Evolutionary conservation across 1,140 invertebrate genomes (phyloP).

Genomic region (Drosophila chauvacae): DNA sequence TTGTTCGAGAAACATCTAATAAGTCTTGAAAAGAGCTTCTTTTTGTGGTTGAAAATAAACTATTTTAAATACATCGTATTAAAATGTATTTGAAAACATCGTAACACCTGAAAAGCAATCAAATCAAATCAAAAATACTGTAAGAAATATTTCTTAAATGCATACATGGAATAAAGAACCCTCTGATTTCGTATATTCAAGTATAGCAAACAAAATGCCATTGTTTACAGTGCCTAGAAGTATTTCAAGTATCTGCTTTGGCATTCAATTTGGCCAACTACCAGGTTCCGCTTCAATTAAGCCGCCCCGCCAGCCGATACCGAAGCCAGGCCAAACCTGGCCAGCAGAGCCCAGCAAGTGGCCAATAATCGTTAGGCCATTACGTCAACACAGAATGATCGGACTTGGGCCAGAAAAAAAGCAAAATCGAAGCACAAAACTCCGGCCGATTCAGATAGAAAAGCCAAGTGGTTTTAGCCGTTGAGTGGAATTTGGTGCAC

Average conservation of each 20-base stretch:
- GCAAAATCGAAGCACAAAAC: conserved; percentile 33
- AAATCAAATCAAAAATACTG: neutral
- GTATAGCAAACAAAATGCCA: neutral
- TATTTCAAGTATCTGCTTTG: conserved; percentile 46
- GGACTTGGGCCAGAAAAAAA: conserved; percentile 45
- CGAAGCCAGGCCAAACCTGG: conserved; percentile 1
- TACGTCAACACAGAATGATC: conserved; percentile 77
- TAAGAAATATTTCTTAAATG: neutral
- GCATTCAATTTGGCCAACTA: conserved; percentile 42
- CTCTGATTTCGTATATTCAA: neutral
- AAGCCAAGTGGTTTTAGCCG: conserved; percentile 52
- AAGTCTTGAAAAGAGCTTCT: neutral
- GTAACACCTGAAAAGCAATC: neutral
- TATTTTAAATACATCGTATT: too few species aligned
- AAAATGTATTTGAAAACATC: neutral
- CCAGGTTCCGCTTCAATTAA: conserved; percentile 70
- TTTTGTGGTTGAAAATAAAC: neutral
- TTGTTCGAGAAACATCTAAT: neutral
- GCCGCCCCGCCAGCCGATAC: conserved; percentile 20
- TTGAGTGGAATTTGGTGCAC: conserved; percentile 73
- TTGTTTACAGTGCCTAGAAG: conserved; percentile 22
- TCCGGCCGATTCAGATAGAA: conserved; percentile 67
- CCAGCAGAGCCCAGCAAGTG: conserved; percentile 38
- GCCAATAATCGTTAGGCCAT: conserved; percentile 59
- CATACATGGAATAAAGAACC: neutral